Conservation (phyloP, 2,888 invertebrate species). For the Mythimna lalbum region DNA sequence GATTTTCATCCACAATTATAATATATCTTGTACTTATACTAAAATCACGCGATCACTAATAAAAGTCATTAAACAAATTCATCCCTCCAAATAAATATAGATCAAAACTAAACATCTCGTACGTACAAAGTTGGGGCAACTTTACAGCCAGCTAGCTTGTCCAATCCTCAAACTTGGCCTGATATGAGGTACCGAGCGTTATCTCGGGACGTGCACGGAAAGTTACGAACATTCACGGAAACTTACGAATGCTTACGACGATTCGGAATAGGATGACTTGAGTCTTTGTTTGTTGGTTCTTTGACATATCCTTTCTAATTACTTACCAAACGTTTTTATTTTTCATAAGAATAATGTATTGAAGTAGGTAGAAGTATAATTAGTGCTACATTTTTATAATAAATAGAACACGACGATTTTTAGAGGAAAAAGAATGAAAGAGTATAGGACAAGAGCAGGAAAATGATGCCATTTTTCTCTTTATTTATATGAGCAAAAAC, state of each 20-base stretch:
- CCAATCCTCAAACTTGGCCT: conserved; percentile 39
- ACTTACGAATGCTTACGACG: conserved; percentile 34
- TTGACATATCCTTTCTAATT: conserved; percentile 1
- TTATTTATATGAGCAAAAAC: too few species aligned
- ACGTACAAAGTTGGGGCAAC: conserved; percentile 42
- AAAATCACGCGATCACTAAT: neutral
- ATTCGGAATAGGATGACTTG: conserved; percentile 9
- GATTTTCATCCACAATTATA: too few species aligned
- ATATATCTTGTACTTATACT: too few species aligned
- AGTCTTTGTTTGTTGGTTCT: conserved; percentile 27
- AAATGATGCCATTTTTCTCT: too few species aligned
- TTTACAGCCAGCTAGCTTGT: conserved; percentile 40
- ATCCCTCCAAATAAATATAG: conserved; percentile 37
- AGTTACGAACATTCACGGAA: conserved; percentile 44
- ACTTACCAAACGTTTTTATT: neutral
- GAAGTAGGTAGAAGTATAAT: neutral
- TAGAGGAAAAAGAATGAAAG: too few species aligned
- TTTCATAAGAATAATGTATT: neutral
- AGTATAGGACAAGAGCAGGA: too few species aligned
- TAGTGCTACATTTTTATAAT: neutral
- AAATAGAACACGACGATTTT: too few species aligned
- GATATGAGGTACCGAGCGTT: conserved; percentile 46
- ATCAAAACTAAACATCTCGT: conserved; percentile 33
- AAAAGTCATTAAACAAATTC: neutral
- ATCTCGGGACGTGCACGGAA: conserved; percentile 53